phyloP scores from a whole-genome alignment of 30 jellyfish, hydroid and myxozoan species.

The Pelagia noctiluca region DNA sequence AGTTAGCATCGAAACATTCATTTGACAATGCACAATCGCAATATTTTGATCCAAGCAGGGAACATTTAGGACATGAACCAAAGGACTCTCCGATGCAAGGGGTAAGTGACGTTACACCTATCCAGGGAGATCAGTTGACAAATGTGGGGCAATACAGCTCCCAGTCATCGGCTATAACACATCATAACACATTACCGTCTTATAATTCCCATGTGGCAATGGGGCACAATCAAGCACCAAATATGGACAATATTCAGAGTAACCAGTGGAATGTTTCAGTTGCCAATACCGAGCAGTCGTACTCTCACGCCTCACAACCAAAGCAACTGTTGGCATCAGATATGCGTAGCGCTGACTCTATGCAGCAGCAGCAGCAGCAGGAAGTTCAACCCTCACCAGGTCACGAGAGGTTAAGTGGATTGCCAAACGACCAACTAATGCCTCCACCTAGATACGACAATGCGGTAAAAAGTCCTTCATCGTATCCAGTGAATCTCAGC shows the following conservation, averaged over 20 bases:
- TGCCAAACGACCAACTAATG: neutral
- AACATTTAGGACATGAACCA: neutral
- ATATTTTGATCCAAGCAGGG: slow-evolving; percentile 3
- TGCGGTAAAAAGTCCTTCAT: neutral
- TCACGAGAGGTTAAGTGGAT: neutral
- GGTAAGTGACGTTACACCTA: neutral
- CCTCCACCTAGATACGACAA: neutral
- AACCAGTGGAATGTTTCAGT: neutral
- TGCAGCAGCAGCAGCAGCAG: neutral
- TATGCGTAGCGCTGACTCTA: neutral
- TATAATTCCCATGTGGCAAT: neutral
- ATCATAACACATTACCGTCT: neutral
- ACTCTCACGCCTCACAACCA: neutral
- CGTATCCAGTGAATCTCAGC: neutral
- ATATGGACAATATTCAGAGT: neutral
- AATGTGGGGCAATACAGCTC: neutral
- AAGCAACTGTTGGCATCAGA: neutral
- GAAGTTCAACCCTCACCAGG: too few relatives aligned
- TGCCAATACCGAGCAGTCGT: neutral
- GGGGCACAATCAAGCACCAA: neutral
- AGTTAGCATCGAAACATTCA: neutral
- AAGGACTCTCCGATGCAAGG: neutral
- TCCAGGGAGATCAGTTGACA: neutral
- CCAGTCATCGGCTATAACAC: neutral
- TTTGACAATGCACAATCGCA: neutral